These are phyloP conservation scores for Xiphorhynchus elegans DNA, from an alignment of 2,113 vertebrate species.

Conservation along the genomic window DNA sequence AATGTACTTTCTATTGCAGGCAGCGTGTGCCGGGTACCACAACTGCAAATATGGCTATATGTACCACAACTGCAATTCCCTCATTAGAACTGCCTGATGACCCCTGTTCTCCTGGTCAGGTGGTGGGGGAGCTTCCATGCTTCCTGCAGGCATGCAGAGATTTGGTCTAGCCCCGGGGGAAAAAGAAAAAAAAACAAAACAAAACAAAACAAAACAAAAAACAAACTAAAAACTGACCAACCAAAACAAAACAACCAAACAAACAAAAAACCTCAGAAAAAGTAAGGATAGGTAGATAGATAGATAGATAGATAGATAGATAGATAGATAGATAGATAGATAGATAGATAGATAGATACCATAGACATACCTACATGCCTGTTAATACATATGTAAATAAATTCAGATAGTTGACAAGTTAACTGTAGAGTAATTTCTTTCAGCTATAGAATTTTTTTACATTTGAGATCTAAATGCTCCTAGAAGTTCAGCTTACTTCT, in stretches of 20 bases:
- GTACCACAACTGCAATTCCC: not conserved
- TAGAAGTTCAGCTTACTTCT: not conserved
- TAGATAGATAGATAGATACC: too few species aligned
- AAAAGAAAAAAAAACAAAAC: not conserved
- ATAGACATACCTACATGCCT: not conserved
- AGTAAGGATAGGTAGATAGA: too few species aligned
- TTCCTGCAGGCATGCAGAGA: not conserved
- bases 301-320: not conserved
- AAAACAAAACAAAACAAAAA: too few species aligned
- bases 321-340: not conserved
- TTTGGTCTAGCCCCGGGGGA: not conserved
- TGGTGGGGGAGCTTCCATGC: not conserved
- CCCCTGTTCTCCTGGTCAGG: not conserved
- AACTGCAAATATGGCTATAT: not conserved
- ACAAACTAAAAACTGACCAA: too few species aligned
- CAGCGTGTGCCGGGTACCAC: not conserved
- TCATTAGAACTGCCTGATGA: not conserved
- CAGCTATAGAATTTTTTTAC: not conserved
- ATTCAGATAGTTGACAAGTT: not conserved
- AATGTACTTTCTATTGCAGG: not conserved
- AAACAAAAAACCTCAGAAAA: too few species aligned
- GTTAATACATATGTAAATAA: not conserved
- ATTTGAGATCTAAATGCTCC: not conserved
- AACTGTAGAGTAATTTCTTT: not conserved
- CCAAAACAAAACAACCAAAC: too few species aligned